Percentiles rank a stretch among this genome's conserved stretches.
Conservation (phyloP, 1,140 invertebrate species). For the Mactra quadrangularis region DNA sequence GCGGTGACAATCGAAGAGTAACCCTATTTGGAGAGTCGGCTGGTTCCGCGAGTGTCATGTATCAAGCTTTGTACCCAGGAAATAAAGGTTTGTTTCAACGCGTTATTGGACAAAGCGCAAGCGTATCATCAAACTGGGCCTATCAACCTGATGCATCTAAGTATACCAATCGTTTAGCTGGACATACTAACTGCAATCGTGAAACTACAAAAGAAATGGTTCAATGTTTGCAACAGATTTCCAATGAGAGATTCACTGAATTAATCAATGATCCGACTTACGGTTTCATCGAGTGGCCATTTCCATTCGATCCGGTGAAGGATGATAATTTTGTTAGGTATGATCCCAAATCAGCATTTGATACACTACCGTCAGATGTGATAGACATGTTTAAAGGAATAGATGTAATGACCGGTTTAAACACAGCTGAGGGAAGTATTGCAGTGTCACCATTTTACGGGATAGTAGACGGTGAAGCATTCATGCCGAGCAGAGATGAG, state of each 20-base stretch:
- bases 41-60: constrained; percentile 84
- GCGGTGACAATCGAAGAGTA: constrained; percentile 88
- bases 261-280: background rate
- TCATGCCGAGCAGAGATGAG: background rate
- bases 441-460: background rate
- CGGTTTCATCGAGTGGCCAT: background rate
- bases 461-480: background rate
- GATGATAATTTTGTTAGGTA: constrained; percentile 46
- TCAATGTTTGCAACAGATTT: background rate
- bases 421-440: constrained; percentile 26
- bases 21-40: constrained; percentile 95
- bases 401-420: constrained; percentile 44
- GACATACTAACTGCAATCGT: background rate
- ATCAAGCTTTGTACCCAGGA: constrained; percentile 48
- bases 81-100: constrained; percentile 62
- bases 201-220: background rate
- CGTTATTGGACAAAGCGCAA: constrained; percentile 45
- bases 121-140: background rate
- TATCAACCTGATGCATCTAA: background rate
- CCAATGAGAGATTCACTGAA: background rate
- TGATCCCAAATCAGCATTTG: background rate
- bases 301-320: constrained; percentile 16
- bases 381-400: constrained; percentile 31
- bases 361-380: background rate
- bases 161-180: background rate